These are phyloP conservation scores for Gallinago solitaria DNA, from an alignment of 2,797 vertebrate species.

Conservation along the genomic window DNA sequence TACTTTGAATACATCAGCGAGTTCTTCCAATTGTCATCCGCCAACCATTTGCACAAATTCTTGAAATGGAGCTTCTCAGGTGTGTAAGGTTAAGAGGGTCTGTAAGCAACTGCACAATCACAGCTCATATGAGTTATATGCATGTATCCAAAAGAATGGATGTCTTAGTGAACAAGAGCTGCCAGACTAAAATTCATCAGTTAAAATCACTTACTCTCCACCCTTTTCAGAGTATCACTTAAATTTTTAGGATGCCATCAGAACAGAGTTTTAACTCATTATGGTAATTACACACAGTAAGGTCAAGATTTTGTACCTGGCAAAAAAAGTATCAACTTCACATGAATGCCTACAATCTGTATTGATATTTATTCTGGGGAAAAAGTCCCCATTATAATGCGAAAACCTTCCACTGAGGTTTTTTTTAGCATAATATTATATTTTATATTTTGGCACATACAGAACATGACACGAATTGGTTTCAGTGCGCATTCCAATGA, in stretches of 20 bases:
- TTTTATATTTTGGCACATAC: neutral
- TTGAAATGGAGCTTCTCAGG: neutral
- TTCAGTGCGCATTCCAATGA: neutral
- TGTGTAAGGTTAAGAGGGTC: neutral
- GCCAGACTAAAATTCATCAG: neutral
- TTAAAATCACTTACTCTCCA: neutral
- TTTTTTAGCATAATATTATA: neutral
- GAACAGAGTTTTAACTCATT: neutral
- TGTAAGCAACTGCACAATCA: rapidly evolving
- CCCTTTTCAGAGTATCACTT: neutral
- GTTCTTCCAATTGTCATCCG: neutral
- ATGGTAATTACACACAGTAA: neutral
- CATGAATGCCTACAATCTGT: neutral
- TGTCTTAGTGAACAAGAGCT: neutral
- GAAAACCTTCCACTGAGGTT: neutral
- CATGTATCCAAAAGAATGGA: neutral
- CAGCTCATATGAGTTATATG: neutral
- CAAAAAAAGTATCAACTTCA: neutral
- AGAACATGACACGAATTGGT: neutral
- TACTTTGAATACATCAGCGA: neutral
- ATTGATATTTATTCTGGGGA: neutral
- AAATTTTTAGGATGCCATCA: neutral
- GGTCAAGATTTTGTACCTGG: neutral
- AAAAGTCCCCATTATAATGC: neutral
- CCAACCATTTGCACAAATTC: neutral